Base-by-base conservation (phyloP, 2,888 invertebrate species). In the Lymantria dispar region DNA sequence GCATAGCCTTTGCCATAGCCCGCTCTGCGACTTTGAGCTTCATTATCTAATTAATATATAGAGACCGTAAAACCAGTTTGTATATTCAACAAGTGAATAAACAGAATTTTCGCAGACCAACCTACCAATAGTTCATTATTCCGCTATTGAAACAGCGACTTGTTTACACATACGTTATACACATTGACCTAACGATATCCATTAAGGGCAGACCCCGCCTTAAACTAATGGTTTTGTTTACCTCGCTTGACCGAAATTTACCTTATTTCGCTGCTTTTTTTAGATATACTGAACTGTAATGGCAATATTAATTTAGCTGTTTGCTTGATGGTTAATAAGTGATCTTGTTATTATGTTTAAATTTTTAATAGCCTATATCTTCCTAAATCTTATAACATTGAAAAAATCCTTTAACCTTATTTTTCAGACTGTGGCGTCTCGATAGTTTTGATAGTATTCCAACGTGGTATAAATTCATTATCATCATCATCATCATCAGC, bases 141-240 rank as follows among this genome's bases (percentile, higher is more conserved):
- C 31, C 40, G 11, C 22, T 42, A 11, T 13, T 14, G 46, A 49
- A 46, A 54, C 39, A 46, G 3, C 31, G 33, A 11, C 36, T 33
- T 56, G 38, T 60, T 43, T 54, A 45, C 54, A 58, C 48, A 62
- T 41, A 39, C 45, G 11, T 15, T 12, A 31, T 58, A 58, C 64
- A 71, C 62, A 72, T 71, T 64, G 58, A 52, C 60, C 66, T 76
- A 78, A 78, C 75, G 78, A 73, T 64, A 52, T 74, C 74, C 79
- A 84, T 83, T 82, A 82, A 59, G 73, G 55, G 43, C 66, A 62
- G 61, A 63, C 69, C 22, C 63, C 74, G 76, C 77, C 76, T 78
- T 69, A 68, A 73, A 74, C 71, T 76, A 83, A 84, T 80, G 80
- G 74, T 60, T 62, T 70, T 83, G 82, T 82, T 82, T 78, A 70